phyloP scores from a whole-genome alignment of 1,140 invertebrate species.

The Eulimnadia texana region DNA sequence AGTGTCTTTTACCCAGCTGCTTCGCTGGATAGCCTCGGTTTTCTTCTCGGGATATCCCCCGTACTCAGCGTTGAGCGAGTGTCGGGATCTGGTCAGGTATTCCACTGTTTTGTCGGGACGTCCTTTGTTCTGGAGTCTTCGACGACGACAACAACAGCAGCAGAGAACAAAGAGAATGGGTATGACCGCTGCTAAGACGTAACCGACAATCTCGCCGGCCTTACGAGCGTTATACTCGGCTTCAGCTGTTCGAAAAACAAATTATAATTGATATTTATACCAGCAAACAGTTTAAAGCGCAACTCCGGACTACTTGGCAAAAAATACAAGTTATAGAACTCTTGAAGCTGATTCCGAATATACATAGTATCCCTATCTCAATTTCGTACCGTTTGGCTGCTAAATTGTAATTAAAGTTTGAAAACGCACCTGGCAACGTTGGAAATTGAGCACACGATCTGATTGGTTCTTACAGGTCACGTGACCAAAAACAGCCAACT shows the following conservation, averaged over 20 bases:
- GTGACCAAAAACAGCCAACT: no score
- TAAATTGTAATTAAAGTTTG: no score
- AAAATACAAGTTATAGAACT: no score
- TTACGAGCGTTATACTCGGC: conserved; percentile 21
- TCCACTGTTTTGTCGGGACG: background rate
- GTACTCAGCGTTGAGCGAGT: background rate
- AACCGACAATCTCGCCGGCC: conserved; percentile 30
- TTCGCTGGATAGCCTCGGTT: background rate
- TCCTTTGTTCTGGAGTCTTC: conserved; percentile 10
- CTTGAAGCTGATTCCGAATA: no score
- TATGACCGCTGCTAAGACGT: conserved; percentile 33
- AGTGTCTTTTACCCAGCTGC: background rate
- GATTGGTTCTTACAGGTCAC: no score
- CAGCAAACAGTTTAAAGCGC: no score
- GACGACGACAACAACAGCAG: conserved; percentile 23
- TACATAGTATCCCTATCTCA: no score
- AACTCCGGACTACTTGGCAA: no score
- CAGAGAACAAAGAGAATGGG: conserved; percentile 32
- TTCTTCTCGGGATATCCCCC: background rate
- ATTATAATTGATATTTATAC: no score
- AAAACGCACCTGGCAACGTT: no score
- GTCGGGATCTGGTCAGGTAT: conserved; percentile 3
- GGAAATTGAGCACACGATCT: no score
- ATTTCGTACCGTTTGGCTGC: no score
- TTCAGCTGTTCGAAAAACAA: conserved; percentile 11